phyloP scores from a whole-genome alignment of 2,113 vertebrate genomes.

The Jacana jacana region DNA sequence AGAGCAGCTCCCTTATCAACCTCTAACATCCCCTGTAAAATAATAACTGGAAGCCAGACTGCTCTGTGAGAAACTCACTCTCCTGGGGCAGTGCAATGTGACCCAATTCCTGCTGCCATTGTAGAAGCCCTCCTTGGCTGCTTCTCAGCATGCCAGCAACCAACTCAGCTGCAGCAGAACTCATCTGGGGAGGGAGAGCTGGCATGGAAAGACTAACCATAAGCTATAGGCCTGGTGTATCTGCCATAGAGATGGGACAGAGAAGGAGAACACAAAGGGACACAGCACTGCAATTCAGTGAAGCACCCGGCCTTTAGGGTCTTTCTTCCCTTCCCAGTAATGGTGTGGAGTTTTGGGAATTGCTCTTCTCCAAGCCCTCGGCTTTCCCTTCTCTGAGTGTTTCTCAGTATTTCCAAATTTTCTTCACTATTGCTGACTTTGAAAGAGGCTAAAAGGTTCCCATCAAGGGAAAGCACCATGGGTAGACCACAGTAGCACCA shows the following conservation, averaged over 20 bases:
- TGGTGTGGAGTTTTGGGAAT: fast-evolving
- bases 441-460: background rate
- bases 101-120: slow-evolving; percentile 43
- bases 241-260: background rate
- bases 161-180: background rate
- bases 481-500: background rate
- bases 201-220: background rate
- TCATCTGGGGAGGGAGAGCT: background rate
- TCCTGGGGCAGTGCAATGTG: slow-evolving; percentile 54
- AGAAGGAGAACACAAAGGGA: fast-evolving
- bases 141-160: background rate
- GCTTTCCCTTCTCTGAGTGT: background rate
- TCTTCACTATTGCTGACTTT: background rate
- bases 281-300: fast-evolving
- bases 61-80: slow-evolving; percentile 54
- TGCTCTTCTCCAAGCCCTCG: background rate
- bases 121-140: background rate
- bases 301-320: background rate
- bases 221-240: background rate
- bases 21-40: slow-evolving; percentile 71
- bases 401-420: background rate
- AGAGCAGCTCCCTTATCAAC: slow-evolving; percentile 74
- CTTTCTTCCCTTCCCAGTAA: background rate
- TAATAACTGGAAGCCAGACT: slow-evolving; percentile 69
- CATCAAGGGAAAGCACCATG: fast-evolving